Evolutionary conservation across 2,888 invertebrate genomes (phyloP), one percentile per base, ranked within the genome.

Genomic region (Cephus runcator): DNA sequence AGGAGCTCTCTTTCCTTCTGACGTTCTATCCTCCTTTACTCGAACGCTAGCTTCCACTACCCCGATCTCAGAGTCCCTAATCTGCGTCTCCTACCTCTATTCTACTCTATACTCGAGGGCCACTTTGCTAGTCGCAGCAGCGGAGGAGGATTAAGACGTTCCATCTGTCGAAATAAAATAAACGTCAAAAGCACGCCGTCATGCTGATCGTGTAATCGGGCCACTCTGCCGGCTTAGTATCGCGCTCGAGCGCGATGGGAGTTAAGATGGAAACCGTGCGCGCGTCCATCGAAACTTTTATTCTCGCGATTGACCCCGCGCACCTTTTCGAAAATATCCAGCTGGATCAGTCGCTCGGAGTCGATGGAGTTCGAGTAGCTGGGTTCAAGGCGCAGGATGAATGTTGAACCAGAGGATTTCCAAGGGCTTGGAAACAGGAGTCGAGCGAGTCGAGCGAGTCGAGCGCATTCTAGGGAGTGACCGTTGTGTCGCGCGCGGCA

Each of bases 61-160:
- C 40, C 40, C 40, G 40, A 15, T 40, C 71, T n/a, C 30, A 15
- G 30, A 71, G 71, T 40, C 15, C 4, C 15, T 40, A 40, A 40
- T 40, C 40, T 15, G 40, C 15, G 40, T 40, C 40, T 40, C 40
- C 40, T 40, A 6, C 15, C 40, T 15, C 40, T 40, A 40, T 40
- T 40, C 15, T 40, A 40, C 15, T 40, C 6, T 40, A 40, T 40
- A 40, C 15, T 40, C 40, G 40, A 15, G 15, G 15, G 15, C 40
- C 40, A 40, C 40, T 40, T 40, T 40, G 40, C 15, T 40, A 40
- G 36, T 83, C 35, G 35, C 83, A 34, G 34, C 34, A 34, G 82
- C 80, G 79, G 76, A 82, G 83, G 84, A 85, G 81, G 88, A 87
- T 87, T 87, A 88, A 87, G 82, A 87, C 80, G 84, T 85, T 85